Percentiles rank a stretch among this genome's conserved stretches.
These are phyloP conservation scores for Hippopotamus amphibius DNA, from an alignment of 2,113 vertebrate species.

Conservation along the genomic window DNA sequence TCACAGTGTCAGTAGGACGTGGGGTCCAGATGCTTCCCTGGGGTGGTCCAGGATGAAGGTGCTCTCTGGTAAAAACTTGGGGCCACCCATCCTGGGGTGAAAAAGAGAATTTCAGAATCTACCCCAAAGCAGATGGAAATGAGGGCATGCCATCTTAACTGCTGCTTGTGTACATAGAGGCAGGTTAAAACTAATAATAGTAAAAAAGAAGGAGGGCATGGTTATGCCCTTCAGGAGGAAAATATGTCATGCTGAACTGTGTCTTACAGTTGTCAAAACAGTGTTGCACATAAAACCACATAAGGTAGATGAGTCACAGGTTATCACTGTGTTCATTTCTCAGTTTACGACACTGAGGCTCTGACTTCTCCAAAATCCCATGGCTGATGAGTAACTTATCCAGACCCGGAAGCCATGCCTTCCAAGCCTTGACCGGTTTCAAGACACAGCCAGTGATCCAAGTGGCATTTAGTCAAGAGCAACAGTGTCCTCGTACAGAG, in stretches of 20 bases:
- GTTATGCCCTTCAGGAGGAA: background rate
- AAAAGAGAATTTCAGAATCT: background rate
- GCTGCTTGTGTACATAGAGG: background rate
- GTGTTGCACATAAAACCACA: background rate
- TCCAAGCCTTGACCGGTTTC: background rate
- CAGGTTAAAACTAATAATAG: conserved; percentile 35
- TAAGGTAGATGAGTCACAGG: background rate
- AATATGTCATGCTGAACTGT: background rate
- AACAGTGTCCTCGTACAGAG: background rate
- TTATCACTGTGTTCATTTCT: background rate
- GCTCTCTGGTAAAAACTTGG: background rate
- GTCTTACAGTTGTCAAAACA: background rate
- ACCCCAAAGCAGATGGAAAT: background rate
- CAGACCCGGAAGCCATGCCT: background rate
- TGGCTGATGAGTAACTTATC: background rate
- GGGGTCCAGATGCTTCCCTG: background rate
- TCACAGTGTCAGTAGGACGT: background rate
- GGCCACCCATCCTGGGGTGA: background rate
- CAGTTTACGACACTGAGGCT: conserved; percentile 11
- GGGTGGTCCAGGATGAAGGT: background rate
- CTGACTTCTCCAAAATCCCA: background rate
- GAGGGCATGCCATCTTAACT: background rate
- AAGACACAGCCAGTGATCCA: background rate
- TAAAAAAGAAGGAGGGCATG: background rate
- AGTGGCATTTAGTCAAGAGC: background rate